A percentile compares a stretch with the other conserved stretches of the same genome.
Evolutionary conservation across 2,113 vertebrate genomes (phyloP).

Genomic region (Cochlearius cochlearius): DNA sequence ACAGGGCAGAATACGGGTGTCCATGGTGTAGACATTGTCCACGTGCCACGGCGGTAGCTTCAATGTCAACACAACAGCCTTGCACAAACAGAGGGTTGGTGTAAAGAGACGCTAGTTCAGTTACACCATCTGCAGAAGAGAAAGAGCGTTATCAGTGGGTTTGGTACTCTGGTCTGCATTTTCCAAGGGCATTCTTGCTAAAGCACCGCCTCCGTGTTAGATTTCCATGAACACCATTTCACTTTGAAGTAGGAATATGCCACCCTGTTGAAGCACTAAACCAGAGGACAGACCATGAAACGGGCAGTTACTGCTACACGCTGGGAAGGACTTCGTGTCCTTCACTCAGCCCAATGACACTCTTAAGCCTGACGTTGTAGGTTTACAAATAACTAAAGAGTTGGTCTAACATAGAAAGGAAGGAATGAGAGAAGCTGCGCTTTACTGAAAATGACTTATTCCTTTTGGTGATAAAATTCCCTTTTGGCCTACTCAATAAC

Average conservation of each 20-base stretch:
- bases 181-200: not conserved
- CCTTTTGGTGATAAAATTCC: not conserved
- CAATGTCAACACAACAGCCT: not conserved
- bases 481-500: not conserved
- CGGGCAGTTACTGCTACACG: not conserved
- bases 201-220: not conserved
- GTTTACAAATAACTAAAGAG: not conserved
- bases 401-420: not conserved
- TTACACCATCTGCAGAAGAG: not conserved
- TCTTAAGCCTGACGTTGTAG: not conserved
- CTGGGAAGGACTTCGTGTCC: not conserved
- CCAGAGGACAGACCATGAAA: not conserved
- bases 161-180: not conserved
- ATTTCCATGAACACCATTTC: not conserved
- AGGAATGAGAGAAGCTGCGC: not conserved
- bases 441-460: not conserved
- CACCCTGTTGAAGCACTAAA: not conserved
- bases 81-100: not conserved
- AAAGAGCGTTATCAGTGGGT: not conserved
- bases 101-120: not conserved
- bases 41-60: accelerated
- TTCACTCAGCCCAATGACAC: not conserved
- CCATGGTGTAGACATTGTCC: too few species aligned
- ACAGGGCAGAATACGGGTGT: accelerated
- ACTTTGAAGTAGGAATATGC: not conserved